Evolutionary conservation across 2,113 vertebrate species (phyloP), one percentile per base, ranked within the genome.

Genomic region (Tyrannus savana): DNA sequence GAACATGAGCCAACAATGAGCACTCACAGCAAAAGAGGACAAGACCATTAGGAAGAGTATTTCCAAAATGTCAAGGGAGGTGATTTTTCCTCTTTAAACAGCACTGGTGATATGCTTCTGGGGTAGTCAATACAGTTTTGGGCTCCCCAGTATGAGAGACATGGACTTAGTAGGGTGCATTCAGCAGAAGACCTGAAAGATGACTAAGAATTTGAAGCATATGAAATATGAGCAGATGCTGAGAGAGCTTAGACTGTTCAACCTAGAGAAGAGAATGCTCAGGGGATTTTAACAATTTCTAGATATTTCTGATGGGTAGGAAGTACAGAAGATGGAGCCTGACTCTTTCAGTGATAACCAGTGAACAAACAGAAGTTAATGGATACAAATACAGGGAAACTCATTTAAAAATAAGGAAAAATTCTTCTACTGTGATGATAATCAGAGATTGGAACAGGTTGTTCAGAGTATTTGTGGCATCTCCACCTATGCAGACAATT

Each of bases 91-190:
- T 21, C 19, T 67, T 72, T 35, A 63, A 25, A 52, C 7, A 91
- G 58, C 53, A 68, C 13, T 37, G 18, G 19, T 50, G 63, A 68
- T 64, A 59, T 0, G 5, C 6, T 77, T 90, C 50, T 60, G 14
- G 28, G 39, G 31, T 44, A 66, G 19, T n/a, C 17, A 28, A 59
- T 3, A 53, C 6, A 52, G 28, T 66, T 60, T 41, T 44, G 37
- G 55, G 33, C 33, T 90, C 7, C 14, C 3, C 50, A 47, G 12
- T 33, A 18, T 5, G 41, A 55, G 13, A 72, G 22, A 59, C 25
- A 44, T 0, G 0, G 12, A n/a, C 30, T n/a, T 55, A 44, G 0
- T 49, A 10, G 7, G 55, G 35, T 3, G 17, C 1, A 4, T 24
- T 7, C 37, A 79, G 35, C 12, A 58, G 23, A 75, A 11, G 37